Evolutionary conservation across 2,113 vertebrate species (phyloP), one percentile per base, ranked within the genome.

Genomic region (Serinus canaria): DNA sequence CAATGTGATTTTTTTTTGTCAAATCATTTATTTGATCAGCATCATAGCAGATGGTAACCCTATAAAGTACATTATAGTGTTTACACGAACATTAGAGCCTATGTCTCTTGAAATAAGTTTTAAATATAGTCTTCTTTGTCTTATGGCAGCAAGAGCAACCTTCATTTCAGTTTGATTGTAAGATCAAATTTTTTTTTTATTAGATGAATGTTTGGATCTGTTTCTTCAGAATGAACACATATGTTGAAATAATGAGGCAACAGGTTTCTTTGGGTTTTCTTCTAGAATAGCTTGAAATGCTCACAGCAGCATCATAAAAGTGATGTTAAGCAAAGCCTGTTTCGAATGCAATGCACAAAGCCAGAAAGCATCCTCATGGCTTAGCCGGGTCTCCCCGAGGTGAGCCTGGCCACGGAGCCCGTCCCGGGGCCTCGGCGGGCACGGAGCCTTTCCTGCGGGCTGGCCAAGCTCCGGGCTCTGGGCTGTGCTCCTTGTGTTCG

Each of bases 31-130:
- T 98, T 98, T 98, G 97, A 98, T 98, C 97, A 98, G 94, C 96
- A 95, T 97, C 76, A 92, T 97, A 98, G 96, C 98, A 99, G 98
- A 98, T 99, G 98, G 97, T 98, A 97, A 94, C 97, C 97, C 96
- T 96, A 95, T 90, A 96, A 97, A 97, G 90, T 98, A 90, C 97
- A 89, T 97, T 94, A 67, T 41, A 58, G 92, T 93, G 83, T 97
- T 97, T 96, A 78, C 81, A 90, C 50, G 13, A 93, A 53, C 76
- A 59, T 93, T 94, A 82, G 78, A 75, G 69, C 83, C 83, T 86
- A 17, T 79, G 68, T 89, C 87, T 95, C 93, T 93, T 93, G 87
- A 96, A 95, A 80, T 96, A 90, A 87, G 75, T 96, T 96, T 95
- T 94, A 96, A 95, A 91, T 92, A 87, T 64, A 49, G 62, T 77